Conservation (phyloP, 1,140 invertebrate genomes). For the Coelopa frigida region DNA sequence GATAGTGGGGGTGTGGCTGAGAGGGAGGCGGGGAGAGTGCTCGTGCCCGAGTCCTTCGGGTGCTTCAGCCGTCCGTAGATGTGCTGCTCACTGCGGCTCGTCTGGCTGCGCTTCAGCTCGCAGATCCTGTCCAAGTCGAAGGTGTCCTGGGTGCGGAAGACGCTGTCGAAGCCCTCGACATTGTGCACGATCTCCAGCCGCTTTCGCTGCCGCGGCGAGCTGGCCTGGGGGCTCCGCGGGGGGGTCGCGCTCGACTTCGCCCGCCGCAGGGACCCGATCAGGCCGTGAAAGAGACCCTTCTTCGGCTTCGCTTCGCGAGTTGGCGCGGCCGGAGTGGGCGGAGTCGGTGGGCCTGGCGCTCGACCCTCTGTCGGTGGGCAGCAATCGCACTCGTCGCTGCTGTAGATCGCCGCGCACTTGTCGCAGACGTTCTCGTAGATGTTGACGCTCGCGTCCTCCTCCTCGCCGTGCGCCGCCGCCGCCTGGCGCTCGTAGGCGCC, state of each 20-base stretch:
- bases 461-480: not conserved
- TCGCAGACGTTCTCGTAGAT: conserved; percentile 39
- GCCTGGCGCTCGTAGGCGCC: conserved; percentile 16
- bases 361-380: conserved; percentile 1
- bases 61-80: conserved; percentile 29
- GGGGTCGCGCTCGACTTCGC: conserved; percentile 15
- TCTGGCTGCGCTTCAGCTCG: conserved; percentile 27
- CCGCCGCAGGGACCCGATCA: conserved; percentile 35
- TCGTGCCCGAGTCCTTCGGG: not conserved
- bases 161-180: conserved; percentile 26
- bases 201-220: no score
- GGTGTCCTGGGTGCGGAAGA: conserved; percentile 34
- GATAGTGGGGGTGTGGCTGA: no score
- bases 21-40: no score
- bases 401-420: conserved; percentile 10
- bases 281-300: conserved; percentile 8
- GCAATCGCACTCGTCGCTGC: conserved; percentile 1
- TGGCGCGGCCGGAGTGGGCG: not conserved
- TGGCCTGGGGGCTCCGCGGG: conserved; percentile 2
- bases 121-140: conserved; percentile 38
- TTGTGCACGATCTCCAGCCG: conserved; percentile 37
- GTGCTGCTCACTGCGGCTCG: conserved; percentile 37
- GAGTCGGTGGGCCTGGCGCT: not conserved
- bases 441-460: conserved; percentile 8
- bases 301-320: no score